These are phyloP conservation scores for Campylomormyrus numenius DNA, from an alignment of 2,113 vertebrate genomes.

Conservation along the genomic window DNA sequence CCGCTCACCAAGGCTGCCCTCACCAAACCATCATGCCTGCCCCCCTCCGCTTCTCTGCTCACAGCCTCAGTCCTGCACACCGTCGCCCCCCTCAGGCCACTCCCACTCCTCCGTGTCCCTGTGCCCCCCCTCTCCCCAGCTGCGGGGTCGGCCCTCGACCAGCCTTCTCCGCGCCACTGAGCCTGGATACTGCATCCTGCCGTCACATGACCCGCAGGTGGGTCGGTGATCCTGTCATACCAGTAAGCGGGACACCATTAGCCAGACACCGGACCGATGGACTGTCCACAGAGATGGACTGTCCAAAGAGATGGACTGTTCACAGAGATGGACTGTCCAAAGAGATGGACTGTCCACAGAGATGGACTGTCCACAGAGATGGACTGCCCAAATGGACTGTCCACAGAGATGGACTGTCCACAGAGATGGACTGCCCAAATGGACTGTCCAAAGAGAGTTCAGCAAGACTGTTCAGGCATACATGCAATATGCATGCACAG, in stretches of 20 bases:
- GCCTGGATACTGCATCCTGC: slow-evolving; percentile 57
- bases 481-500: neutral
- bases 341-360: no score
- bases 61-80: slow-evolving; percentile 38
- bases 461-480: neutral
- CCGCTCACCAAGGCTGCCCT: slow-evolving; percentile 56
- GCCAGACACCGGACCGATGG: neutral
- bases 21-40: slow-evolving; percentile 54
- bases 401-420: no score
- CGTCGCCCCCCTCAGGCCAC: slow-evolving; percentile 51
- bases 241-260: neutral
- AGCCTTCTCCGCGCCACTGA: slow-evolving; percentile 51
- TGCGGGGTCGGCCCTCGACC: slow-evolving; percentile 56
- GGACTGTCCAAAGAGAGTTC: neutral
- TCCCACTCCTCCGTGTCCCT: slow-evolving; percentile 26
- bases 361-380: no score
- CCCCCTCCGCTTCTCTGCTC: slow-evolving; percentile 32
- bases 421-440: no score
- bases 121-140: slow-evolving; percentile 58
- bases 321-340: neutral
- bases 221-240: neutral
- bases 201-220: slow-evolving; percentile 62
- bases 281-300: no score
- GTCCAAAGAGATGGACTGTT: no score
- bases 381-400: no score